These are phyloP conservation scores for Labroides dimidiatus DNA, from an alignment of 2,797 vertebrate genomes.

Conservation along the genomic window DNA sequence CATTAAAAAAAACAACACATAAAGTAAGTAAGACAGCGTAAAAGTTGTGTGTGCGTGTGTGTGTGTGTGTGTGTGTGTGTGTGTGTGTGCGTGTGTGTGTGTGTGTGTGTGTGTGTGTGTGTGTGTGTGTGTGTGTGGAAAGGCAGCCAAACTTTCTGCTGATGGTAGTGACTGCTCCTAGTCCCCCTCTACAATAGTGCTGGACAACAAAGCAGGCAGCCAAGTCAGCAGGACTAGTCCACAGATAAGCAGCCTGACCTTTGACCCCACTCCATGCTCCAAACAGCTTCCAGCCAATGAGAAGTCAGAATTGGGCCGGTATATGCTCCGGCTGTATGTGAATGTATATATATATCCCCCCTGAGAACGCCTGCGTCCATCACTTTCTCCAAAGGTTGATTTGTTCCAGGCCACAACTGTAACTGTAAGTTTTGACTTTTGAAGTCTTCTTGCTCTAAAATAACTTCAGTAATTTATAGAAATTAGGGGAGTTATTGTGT, in stretches of 20 bases:
- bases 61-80: slow-evolving; percentile 1
- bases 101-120: slow-evolving; percentile 2
- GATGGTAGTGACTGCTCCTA: slow-evolving; percentile 79
- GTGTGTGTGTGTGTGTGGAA: slow-evolving; percentile 8
- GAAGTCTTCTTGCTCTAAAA: slow-evolving; percentile 31
- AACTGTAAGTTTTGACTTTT: slow-evolving; percentile 74
- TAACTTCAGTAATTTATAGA: slow-evolving; percentile 5
- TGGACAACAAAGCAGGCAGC: slow-evolving; percentile 88
- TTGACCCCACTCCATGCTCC: slow-evolving; percentile 58
- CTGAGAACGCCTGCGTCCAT: slow-evolving; percentile 58
- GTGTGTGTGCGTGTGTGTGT: slow-evolving; percentile 2
- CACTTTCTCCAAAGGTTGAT: slow-evolving; percentile 68
- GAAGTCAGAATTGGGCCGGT: slow-evolving; percentile 42
- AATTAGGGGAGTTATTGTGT: slow-evolving; percentile 13
- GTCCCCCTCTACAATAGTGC: slow-evolving; percentile 65
- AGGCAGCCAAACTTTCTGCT: slow-evolving; percentile 76
- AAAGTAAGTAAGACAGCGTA: slow-evolving; percentile 5
- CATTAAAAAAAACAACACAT: background rate
- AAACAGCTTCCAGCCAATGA: slow-evolving; percentile 78
- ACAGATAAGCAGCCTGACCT: slow-evolving; percentile 72
- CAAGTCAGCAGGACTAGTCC: slow-evolving; percentile 82
- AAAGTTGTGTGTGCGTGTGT: background rate
- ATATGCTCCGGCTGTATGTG: slow-evolving; percentile 56
- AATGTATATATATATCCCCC: slow-evolving; percentile 85
- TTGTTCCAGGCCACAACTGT: slow-evolving; percentile 67